Percentiles rank a stretch among this genome's conserved stretches.
Evolutionary conservation across 2,113 vertebrate species (phyloP).

Genomic region (Notarius lentiginosus): DNA sequence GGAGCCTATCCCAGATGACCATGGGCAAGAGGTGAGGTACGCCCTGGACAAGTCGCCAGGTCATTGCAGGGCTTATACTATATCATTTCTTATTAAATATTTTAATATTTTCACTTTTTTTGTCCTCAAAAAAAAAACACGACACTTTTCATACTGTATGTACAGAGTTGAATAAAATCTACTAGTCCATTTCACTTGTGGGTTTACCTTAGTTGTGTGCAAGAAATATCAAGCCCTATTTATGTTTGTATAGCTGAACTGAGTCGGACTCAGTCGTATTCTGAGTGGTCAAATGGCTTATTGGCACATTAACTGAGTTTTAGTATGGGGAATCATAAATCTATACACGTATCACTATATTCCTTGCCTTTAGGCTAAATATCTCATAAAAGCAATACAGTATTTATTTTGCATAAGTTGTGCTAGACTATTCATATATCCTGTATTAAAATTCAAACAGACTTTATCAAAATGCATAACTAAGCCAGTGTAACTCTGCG

Average conservation of each 20-base stretch:
- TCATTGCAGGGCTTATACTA: background rate
- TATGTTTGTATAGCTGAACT: background rate
- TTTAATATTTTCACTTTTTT: background rate
- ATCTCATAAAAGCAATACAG: conserved; percentile 14
- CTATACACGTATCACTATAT: background rate
- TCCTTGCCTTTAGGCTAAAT: conserved; percentile 15
- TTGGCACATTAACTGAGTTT: background rate
- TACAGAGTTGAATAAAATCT: background rate
- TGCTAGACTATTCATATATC: background rate
- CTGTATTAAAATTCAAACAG: conserved; percentile 28
- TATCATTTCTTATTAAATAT: background rate
- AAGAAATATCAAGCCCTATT: background rate
- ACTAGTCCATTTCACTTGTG: background rate
- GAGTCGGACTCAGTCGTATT: background rate
- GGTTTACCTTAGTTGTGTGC: background rate
- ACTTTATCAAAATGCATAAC: conserved; percentile 17
- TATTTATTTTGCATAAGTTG: conserved; percentile 11
- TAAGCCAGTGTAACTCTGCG: background rate
- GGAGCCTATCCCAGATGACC: too few relatives aligned
- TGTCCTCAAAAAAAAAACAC: background rate
- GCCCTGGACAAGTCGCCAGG: too few relatives aligned
- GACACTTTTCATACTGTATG: background rate
- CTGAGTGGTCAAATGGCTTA: conserved; percentile 11
- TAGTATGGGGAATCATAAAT: background rate
- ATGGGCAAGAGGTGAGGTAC: too few relatives aligned